Conservation (phyloP, 2,113 vertebrate genomes). For the Procavia capensis region DNA sequence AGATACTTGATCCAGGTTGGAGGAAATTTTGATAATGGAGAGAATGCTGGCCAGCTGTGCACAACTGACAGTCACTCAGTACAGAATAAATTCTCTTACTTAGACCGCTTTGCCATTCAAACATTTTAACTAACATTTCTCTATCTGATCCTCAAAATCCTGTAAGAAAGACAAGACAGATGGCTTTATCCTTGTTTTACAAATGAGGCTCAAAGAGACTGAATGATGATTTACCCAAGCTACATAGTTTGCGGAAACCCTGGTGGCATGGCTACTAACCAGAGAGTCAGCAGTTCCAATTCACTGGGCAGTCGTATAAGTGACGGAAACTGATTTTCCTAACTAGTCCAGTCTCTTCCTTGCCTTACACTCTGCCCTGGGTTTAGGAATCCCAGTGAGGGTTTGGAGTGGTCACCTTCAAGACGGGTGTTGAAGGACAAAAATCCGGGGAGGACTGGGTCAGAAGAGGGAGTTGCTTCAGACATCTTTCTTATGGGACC, state of each 20-base stretch:
- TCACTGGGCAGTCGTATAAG: too few species aligned
- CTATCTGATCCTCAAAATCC: not conserved
- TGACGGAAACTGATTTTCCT: not conserved
- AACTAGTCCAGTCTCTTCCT: not conserved
- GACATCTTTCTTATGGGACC: too few species aligned
- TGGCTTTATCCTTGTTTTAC: not conserved
- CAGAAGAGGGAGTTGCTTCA: not conserved
- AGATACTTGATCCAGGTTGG: not conserved
- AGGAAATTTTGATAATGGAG: not conserved
- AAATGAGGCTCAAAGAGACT: not conserved
- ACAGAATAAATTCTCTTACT: not conserved
- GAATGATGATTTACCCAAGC: not conserved
- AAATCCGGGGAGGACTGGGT: not conserved
- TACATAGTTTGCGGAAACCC: not conserved
- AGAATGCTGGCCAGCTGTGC: not conserved
- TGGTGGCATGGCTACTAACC: too few species aligned
- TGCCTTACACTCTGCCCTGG: not conserved
- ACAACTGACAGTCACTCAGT: not conserved
- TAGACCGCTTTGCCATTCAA: not conserved
- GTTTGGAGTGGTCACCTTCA: not conserved
- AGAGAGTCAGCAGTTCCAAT: too few species aligned
- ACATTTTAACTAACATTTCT: constrained; percentile 20
- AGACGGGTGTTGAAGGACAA: not conserved
- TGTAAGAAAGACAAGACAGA: not conserved
- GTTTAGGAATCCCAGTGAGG: not conserved